These are phyloP conservation scores for Elgaria multicarinata DNA, from an alignment of 2,113 vertebrate species.

Conservation along the genomic window DNA sequence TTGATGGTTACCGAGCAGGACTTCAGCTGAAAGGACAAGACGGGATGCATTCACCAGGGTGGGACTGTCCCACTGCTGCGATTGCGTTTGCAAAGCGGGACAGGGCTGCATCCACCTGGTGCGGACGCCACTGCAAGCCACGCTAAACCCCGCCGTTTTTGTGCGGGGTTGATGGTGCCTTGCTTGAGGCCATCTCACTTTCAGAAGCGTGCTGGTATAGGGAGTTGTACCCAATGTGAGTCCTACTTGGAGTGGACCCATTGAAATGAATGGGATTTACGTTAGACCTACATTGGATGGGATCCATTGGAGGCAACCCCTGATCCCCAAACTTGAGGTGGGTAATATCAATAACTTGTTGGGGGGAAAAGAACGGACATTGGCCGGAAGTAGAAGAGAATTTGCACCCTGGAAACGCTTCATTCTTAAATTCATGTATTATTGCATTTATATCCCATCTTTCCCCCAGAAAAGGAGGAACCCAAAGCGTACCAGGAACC, in stretches of 20 bases:
- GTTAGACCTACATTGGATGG: too few species aligned
- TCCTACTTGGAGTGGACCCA: too few species aligned
- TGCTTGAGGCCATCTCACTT: not conserved
- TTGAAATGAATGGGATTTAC: too few species aligned
- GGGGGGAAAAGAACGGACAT: not conserved
- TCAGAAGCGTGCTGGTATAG: too few species aligned
- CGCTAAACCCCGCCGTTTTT: not conserved
- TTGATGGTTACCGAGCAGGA: not conserved
- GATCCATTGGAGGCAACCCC: not conserved
- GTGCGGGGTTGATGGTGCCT: not conserved
- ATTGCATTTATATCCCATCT: too few species aligned
- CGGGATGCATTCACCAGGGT: too few species aligned
- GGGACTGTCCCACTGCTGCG: fast-evolving
- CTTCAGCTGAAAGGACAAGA: not conserved
- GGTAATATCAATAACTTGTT: not conserved
- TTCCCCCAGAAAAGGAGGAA: too few species aligned
- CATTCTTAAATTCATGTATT: too few species aligned
- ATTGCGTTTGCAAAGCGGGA: not conserved
- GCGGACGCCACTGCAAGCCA: not conserved
- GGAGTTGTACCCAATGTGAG: too few species aligned
- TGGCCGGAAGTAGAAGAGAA: not conserved
- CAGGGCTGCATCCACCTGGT: not conserved
- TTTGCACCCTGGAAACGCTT: not conserved
- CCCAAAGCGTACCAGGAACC: too few species aligned
- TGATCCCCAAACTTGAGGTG: too few species aligned